Evolutionary conservation across 2,888 invertebrate genomes (phyloP).

Genomic region (Eulithis prunata): DNA sequence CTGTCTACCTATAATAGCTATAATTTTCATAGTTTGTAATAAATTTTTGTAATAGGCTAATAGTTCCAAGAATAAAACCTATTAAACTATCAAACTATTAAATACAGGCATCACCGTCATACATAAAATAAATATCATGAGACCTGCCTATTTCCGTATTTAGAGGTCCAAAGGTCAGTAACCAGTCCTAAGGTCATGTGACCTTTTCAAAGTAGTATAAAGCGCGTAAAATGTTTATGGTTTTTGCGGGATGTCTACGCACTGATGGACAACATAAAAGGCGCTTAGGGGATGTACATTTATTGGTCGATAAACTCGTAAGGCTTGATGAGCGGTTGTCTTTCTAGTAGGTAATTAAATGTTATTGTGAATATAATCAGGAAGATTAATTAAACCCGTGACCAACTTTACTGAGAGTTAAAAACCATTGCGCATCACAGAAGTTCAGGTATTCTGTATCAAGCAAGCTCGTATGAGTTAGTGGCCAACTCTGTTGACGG

Average conservation of each 20-base stretch:
- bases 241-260: constrained; percentile 22
- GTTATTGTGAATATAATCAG: not conserved
- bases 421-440: not conserved
- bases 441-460: not conserved
- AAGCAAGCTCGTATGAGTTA: too few species aligned
- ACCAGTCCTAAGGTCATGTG: constrained; percentile 19
- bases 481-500: too few species aligned
- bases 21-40: too few species aligned
- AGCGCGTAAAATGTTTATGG: constrained; percentile 35
- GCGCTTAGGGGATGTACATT: constrained; percentile 19
- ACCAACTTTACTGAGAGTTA: not conserved
- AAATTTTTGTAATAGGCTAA: too few species aligned
- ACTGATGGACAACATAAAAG: constrained; percentile 28
- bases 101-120: constrained; percentile 12
- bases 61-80: too few species aligned
- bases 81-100: too few species aligned
- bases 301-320: constrained; percentile 13
- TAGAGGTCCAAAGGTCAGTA: constrained; percentile 21
- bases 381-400: not conserved
- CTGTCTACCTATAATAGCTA: too few species aligned
- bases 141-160: constrained; percentile 28
- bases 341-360: not conserved
- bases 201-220: constrained; percentile 23
- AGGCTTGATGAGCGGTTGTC: constrained; percentile 6
- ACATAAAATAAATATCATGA: not conserved